Evolutionary conservation across 2,888 invertebrate genomes (phyloP), one percentile per base, ranked within the genome.

Genomic region (Agrilus mali): DNA sequence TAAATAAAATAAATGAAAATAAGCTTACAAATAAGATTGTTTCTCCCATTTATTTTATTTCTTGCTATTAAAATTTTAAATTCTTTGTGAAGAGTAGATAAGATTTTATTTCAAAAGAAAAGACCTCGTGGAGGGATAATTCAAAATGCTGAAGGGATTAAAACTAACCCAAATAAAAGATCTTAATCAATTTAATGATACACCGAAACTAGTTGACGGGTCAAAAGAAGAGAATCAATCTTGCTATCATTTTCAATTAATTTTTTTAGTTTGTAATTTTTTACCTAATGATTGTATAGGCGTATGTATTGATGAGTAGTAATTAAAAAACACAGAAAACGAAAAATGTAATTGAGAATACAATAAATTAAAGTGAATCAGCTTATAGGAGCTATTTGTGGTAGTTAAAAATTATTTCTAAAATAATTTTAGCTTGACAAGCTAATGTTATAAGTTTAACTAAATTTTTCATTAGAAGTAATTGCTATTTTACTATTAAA

Each of bases 151-250:
- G 65, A 65, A 1, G 73, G 74, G 33, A 75, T 65, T 60, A n/a
- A 76, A 61, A 53, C 73, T 45, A 55, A 75, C 53, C 34, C 70
- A 68, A 56, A 75, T 54, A 35, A 73, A 59, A 38, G 70, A 69
- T 66, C 75, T 76, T 53, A 73, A 16, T 76, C 79, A 80, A 63
- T 80, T 80, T 60, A 77, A 55, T 0, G 73, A 66, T 37, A 76
- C 44, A 49, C 67, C 67, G 53, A 71, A 62, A 50, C 71, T 71
- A 42, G 73, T 69, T 20, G 71, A 65, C 0, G 80, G 78, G 43
- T 81, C 80, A 73, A 82, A 81, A 57, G 77, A 73, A 49, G 75
- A 76, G 64, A 80, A 80, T n/a, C 69, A 80, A 64, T 53, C 77
- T 79, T 60, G 66, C 74, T 78, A 80, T 77, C 75, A 79, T 77